Conservation (phyloP, 2,113 vertebrate species). For the Cyanoliseus patagonus region DNA sequence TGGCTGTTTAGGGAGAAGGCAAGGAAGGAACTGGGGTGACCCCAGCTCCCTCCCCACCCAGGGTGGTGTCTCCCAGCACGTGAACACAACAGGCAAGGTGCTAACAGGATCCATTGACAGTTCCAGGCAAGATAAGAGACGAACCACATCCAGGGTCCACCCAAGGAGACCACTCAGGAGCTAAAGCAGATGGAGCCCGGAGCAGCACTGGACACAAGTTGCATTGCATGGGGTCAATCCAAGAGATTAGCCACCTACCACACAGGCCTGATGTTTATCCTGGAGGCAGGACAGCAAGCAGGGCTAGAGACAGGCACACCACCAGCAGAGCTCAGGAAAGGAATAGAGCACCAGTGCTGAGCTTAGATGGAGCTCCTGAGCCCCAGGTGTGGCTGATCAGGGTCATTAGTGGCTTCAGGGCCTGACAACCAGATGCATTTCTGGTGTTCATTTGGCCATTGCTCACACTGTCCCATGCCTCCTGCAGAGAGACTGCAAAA, state of each 20-base stretch:
- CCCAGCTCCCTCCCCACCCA: not conserved
- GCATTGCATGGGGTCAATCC: not conserved
- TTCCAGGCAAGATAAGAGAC: not conserved
- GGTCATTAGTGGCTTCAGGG: not conserved
- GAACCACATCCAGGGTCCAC: not conserved
- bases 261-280: not conserved
- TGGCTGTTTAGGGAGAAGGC: not conserved
- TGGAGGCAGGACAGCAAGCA: not conserved
- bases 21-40: not conserved
- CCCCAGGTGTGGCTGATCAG: not conserved
- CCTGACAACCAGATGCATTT: not conserved
- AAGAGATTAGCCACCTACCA: not conserved
- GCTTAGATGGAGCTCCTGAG: not conserved
- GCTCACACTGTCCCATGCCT: not conserved
- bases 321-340: rapidly evolving
- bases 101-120: not conserved
- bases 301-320: not conserved
- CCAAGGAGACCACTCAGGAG: not conserved
- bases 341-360: rapidly evolving
- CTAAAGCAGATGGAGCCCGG: not conserved
- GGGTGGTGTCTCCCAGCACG: not conserved
- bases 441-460: rapidly evolving
- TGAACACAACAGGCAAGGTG: not conserved
- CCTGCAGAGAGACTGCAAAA: not conserved
- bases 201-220: not conserved